phyloP scores from a whole-genome alignment of 2,888 invertebrate species.

The Eupeodes luniger region DNA sequence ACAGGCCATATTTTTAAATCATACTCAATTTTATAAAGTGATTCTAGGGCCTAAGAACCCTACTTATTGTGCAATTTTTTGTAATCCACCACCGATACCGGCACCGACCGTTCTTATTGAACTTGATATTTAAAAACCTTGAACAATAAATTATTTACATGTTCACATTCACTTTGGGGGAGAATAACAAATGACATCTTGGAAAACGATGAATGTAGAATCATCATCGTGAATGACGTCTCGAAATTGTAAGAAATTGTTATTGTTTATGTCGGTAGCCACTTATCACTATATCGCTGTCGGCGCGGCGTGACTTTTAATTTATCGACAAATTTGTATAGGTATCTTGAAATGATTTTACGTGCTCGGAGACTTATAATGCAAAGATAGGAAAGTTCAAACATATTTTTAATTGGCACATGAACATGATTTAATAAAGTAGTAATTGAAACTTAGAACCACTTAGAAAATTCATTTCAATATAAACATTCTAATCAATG shows the following conservation, averaged over 20 bases:
- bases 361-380: background rate
- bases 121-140: conserved; percentile 1
- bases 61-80: background rate
- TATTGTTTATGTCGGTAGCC: background rate
- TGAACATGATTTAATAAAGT: too few relatives aligned
- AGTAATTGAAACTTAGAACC: too few relatives aligned
- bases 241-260: background rate
- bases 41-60: too few relatives aligned
- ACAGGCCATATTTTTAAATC: too few relatives aligned
- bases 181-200: background rate
- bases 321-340: background rate
- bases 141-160: background rate
- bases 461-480: too few relatives aligned
- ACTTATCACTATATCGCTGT: background rate
- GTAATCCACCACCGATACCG: background rate
- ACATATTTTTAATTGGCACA: too few relatives aligned
- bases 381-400: background rate
- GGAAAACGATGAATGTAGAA: background rate
- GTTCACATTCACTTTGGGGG: background rate
- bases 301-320: conserved; percentile 28
- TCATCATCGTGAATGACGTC: background rate
- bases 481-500: too few relatives aligned
- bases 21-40: too few relatives aligned
- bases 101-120: background rate
- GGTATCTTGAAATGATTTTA: conserved; percentile 1